These are phyloP conservation scores for Anabas testudineus DNA, from an alignment of 2,797 vertebrate species.

Conservation along the genomic window DNA sequence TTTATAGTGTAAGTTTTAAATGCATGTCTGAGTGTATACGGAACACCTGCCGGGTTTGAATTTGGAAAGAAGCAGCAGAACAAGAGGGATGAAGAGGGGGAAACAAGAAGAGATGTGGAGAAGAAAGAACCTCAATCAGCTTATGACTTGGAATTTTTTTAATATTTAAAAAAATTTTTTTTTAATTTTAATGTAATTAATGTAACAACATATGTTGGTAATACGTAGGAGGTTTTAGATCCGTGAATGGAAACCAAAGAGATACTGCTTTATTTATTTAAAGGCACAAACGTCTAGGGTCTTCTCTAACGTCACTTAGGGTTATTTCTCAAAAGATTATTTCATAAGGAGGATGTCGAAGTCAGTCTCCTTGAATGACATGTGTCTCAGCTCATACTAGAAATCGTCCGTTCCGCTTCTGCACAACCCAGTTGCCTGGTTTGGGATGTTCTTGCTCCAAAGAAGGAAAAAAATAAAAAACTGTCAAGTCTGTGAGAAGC, in stretches of 20 bases:
- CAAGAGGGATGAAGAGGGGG: not conserved
- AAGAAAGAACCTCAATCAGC: slow-evolving; percentile 22
- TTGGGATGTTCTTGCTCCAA: not conserved
- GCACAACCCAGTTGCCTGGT: not conserved
- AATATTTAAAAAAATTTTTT: too few relatives aligned
- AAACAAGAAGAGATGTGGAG: not conserved
- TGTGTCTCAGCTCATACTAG: not conserved
- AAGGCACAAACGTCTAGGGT: not conserved
- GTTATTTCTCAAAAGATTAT: not conserved
- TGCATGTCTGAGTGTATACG: not conserved
- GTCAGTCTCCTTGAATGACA: not conserved
- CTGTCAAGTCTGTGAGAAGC: not conserved
- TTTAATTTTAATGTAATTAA: too few relatives aligned
- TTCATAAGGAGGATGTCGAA: not conserved
- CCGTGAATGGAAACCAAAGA: too few relatives aligned
- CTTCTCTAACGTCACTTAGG: not conserved
- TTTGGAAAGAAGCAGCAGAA: not conserved
- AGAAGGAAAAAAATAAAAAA: not conserved
- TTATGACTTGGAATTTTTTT: slow-evolving; percentile 43
- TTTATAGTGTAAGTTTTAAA: not conserved
- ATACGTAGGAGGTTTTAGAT: too few relatives aligned
- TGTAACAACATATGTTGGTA: too few relatives aligned
- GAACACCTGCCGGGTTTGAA: not conserved
- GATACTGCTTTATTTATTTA: too few relatives aligned
- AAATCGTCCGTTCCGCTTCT: not conserved